phyloP scores from a whole-genome alignment of 2,888 invertebrate genomes.

The Acheta domesticus region DNA sequence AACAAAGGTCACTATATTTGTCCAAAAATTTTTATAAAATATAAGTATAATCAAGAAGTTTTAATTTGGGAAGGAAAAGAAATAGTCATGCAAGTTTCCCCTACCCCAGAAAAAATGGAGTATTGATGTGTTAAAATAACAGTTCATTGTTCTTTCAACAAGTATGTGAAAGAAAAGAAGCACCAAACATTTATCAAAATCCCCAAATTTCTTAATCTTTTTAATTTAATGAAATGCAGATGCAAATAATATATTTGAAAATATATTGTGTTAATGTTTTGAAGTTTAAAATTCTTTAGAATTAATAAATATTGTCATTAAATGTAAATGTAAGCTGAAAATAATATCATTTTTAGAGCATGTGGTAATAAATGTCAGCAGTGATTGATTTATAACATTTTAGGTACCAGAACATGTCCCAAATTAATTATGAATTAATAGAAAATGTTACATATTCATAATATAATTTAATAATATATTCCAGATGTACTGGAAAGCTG shows the following conservation, averaged over 20 bases:
- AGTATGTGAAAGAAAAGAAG: not conserved
- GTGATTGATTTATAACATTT: too few species aligned
- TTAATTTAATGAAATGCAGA: constrained; percentile 4
- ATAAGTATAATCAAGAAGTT: not conserved
- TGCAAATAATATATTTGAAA: not conserved
- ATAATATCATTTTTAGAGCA: not conserved
- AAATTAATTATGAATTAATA: too few species aligned
- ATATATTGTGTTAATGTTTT: not conserved
- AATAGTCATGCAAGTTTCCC: not conserved
- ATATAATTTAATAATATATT: too few species aligned
- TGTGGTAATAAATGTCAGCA: not conserved
- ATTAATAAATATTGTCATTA: not conserved
- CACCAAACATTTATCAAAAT: not conserved
- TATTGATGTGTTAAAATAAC: constrained; percentile 12
- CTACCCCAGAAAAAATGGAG: not conserved
- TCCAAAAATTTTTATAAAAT: not conserved
- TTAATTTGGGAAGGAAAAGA: not conserved
- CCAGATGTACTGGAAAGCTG: too few species aligned
- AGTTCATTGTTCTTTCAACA: not conserved
- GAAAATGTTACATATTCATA: too few species aligned
- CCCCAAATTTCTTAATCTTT: constrained; percentile 4
- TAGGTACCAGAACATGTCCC: too few species aligned
- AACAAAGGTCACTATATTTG: constrained; percentile 24
- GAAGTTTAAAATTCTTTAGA: not conserved
- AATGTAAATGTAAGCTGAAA: not conserved